Percentiles rank a stretch among this genome's conserved stretches.
Evolutionary conservation across 2,888 invertebrate species (phyloP).

Genomic region (Carcina quercana): DNA sequence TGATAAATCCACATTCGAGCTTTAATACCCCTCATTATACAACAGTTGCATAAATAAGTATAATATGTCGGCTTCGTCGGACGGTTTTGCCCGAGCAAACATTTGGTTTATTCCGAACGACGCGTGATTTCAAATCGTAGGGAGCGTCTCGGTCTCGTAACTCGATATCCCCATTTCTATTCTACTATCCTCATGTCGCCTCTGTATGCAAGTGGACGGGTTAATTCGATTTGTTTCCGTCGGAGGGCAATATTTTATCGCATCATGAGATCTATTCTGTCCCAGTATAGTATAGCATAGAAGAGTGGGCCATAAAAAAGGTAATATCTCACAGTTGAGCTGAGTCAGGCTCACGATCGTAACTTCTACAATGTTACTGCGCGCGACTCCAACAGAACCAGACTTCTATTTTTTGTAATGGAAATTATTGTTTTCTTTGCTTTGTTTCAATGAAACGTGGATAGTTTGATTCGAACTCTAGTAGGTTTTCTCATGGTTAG

Average conservation of each 20-base stretch:
- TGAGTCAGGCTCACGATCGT: slow-evolving; percentile 64
- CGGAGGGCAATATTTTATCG: slow-evolving; percentile 72
- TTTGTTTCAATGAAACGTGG: no score
- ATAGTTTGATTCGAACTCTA: no score
- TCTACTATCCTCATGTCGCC: slow-evolving; percentile 45
- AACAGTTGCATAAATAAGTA: no score
- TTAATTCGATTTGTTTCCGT: slow-evolving; percentile 69
- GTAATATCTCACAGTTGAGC: slow-evolving; percentile 74
- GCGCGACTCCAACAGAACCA: slow-evolving; percentile 47
- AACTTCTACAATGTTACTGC: slow-evolving; percentile 71
- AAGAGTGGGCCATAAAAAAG: slow-evolving; percentile 72
- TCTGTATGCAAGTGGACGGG: slow-evolving; percentile 73
- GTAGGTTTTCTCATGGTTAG: no score
- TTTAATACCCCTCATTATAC: no score
- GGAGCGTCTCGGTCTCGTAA: slow-evolving; percentile 56
- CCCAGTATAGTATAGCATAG: slow-evolving; percentile 70
- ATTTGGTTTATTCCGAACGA: slow-evolving; percentile 28
- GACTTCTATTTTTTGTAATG: slow-evolving; percentile 54
- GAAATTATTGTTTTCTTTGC: slow-evolving; percentile 35
- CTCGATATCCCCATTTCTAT: slow-evolving; percentile 65
- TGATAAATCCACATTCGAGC: no score
- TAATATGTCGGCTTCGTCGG: slow-evolving; percentile 18
- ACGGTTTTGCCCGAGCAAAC: slow-evolving; percentile 25
- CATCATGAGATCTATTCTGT: slow-evolving; percentile 73
- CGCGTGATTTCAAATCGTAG: slow-evolving; percentile 28